These are phyloP conservation scores for Catalaphyllia jardinei DNA, from an alignment of 64 coral and sea anemone genomes.

Conservation along the genomic window DNA sequence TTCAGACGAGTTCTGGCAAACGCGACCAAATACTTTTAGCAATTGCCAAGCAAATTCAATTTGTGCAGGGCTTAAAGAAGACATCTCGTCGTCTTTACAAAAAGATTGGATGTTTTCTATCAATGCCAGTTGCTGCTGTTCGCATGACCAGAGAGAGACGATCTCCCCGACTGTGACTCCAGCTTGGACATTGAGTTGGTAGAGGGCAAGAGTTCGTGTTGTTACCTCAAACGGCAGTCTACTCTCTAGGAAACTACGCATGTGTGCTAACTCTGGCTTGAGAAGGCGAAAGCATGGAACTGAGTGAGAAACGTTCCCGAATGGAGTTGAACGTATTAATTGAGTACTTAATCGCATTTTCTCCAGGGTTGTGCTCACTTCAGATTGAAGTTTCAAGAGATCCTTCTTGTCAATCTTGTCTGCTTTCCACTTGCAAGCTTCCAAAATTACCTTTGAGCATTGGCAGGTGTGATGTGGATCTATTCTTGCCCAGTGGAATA, in stretches of 20 bases:
- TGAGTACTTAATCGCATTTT: not conserved
- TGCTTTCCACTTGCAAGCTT: not conserved
- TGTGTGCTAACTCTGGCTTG: not conserved
- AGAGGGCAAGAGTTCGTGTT: not conserved
- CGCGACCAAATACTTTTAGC: not conserved
- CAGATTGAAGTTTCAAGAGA: not conserved
- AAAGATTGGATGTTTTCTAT: not conserved
- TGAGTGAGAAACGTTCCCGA: too few relatives aligned
- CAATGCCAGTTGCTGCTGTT: not conserved
- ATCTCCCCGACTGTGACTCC: not conserved
- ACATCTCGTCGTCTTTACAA: not conserved
- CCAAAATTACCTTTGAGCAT: conserved; percentile 24
- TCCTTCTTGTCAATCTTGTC: not conserved
- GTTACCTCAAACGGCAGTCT: not conserved
- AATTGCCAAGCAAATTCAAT: conserved; percentile 7
- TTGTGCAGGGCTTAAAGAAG: not conserved
- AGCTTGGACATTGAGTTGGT: not conserved
- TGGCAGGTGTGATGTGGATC: not conserved
- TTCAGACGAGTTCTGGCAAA: not conserved
- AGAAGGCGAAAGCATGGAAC: not conserved
- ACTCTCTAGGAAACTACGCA: not conserved
- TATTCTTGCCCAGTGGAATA: not conserved
- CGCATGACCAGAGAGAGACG: not conserved
- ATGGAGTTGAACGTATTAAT: too few relatives aligned
- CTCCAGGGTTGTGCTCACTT: not conserved